Evolutionary conservation across 2,797 vertebrate genomes (phyloP).

Genomic region (Phrynocephalus guinanensis): DNA sequence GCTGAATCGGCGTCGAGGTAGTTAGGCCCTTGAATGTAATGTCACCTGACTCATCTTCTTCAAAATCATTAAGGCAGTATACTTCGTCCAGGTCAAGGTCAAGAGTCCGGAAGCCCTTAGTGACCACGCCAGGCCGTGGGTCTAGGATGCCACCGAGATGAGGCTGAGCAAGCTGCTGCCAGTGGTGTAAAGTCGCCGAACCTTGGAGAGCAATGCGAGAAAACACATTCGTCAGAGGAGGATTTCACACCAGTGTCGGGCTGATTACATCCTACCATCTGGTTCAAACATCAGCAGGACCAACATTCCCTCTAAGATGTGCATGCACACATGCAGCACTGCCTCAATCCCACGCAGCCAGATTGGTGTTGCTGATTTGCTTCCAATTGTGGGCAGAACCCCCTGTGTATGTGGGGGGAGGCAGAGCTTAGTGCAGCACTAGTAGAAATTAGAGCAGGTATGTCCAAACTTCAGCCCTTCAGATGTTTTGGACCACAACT

Average conservation of each 20-base stretch:
- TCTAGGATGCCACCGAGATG: constrained; percentile 96
- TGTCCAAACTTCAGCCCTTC: too few species aligned
- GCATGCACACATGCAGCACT: too few species aligned
- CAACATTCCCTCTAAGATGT: too few species aligned
- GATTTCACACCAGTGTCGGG: background rate
- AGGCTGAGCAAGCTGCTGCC: constrained; percentile 98
- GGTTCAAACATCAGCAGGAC: background rate
- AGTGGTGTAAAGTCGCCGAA: constrained; percentile 97
- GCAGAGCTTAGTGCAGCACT: too few species aligned
- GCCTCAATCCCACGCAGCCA: too few species aligned
- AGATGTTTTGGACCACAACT: too few species aligned
- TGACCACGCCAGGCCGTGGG: constrained; percentile 93
- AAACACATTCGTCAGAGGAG: constrained; percentile 31
- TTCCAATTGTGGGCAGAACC: too few species aligned
- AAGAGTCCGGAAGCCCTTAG: constrained; percentile 94
- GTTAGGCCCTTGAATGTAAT: constrained; percentile 83
- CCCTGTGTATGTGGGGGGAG: too few species aligned
- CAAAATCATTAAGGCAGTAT: constrained; percentile 93
- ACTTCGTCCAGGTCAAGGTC: constrained; percentile 94
- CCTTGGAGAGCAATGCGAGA: constrained; percentile 78
- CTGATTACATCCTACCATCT: background rate
- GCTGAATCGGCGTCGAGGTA: constrained; percentile 83
- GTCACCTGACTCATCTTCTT: constrained; percentile 95
- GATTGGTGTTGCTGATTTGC: too few species aligned
- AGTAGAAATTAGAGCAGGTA: too few species aligned